Evolutionary conservation across 1,140 invertebrate species (phyloP).

Genomic region (Drosophila orosa): DNA sequence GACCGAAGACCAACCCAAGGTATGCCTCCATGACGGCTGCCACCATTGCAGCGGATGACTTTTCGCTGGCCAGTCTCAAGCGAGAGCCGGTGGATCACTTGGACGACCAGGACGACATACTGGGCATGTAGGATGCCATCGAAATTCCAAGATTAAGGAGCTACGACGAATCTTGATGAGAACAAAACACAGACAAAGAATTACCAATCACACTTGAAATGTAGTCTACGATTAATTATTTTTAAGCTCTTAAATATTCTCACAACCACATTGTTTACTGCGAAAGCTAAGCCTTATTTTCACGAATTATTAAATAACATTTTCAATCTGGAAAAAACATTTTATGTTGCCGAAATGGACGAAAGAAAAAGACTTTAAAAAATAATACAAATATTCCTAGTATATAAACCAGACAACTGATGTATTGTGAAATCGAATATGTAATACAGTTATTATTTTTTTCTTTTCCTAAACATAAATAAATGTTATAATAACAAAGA

Average conservation of each 20-base stretch:
- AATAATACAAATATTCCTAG: neutral
- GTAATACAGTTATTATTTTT: neutral
- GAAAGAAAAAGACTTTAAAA: neutral
- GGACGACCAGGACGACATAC: conserved; percentile 44
- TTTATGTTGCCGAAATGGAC: neutral
- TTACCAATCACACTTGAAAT: neutral
- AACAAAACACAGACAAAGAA: conserved; percentile 7
- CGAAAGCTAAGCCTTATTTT: conserved; percentile 6
- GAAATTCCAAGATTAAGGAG: neutral
- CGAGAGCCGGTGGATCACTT: conserved; percentile 54
- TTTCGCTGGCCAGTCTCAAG: conserved; percentile 45
- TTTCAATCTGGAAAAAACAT: neutral
- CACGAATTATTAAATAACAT: neutral
- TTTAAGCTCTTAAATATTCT: neutral
- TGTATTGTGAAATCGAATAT: conserved; percentile 24
- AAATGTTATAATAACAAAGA: neutral
- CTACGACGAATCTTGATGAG: conserved; percentile 13
- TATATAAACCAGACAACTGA: neutral
- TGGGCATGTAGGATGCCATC: conserved; percentile 48
- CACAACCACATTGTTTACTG: conserved; percentile 2
- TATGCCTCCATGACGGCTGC: conserved; percentile 40
- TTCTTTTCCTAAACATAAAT: neutral
- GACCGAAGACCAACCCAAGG: neutral
- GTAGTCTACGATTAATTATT: no score
- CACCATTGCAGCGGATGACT: conserved; percentile 66